Percentiles rank a stretch among this genome's conserved stretches.
Conservation (phyloP, 1,140 invertebrate species). For the Drosophila ironensis region DNA sequence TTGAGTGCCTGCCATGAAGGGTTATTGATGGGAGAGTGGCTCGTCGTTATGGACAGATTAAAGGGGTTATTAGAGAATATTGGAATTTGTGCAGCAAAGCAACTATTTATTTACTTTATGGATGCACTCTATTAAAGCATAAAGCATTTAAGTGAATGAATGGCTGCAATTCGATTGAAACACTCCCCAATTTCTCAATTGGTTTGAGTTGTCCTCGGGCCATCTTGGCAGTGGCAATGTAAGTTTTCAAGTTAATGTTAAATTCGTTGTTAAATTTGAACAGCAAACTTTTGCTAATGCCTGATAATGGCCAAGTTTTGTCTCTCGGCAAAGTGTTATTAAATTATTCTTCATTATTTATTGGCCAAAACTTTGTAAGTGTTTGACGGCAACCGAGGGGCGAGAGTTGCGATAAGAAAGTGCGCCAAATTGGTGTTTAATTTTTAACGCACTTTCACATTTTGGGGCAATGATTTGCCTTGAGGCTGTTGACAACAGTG, state of each 20-base stretch:
- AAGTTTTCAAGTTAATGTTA: conserved; percentile 77
- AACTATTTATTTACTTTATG: too few relatives aligned
- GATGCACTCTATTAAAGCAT: too few relatives aligned
- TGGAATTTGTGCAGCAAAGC: background rate
- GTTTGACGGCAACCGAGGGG: background rate
- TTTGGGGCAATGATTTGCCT: background rate
- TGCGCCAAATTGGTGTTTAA: conserved; percentile 47
- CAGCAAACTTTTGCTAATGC: conserved; percentile 51
- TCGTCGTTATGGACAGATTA: background rate
- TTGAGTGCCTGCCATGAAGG: conserved; percentile 22
- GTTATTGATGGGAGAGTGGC: conserved; percentile 26
- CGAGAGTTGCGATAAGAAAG: conserved; percentile 38
- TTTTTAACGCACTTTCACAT: conserved; percentile 40
- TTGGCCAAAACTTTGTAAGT: conserved; percentile 30
- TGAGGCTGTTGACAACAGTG: background rate
- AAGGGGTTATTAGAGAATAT: background rate
- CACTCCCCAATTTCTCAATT: conserved; percentile 13
- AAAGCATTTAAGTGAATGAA: too few relatives aligned
- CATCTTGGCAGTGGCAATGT: conserved; percentile 39
- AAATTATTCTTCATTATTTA: conserved; percentile 66
- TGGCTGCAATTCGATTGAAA: too few relatives aligned
- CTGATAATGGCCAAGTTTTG: conserved; percentile 72
- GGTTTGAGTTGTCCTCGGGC: conserved; percentile 16
- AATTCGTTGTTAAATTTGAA: conserved; percentile 73
- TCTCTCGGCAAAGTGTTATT: conserved; percentile 35